Conservation (phyloP, 2,888 invertebrate genomes). For the Chironomus riparius region DNA sequence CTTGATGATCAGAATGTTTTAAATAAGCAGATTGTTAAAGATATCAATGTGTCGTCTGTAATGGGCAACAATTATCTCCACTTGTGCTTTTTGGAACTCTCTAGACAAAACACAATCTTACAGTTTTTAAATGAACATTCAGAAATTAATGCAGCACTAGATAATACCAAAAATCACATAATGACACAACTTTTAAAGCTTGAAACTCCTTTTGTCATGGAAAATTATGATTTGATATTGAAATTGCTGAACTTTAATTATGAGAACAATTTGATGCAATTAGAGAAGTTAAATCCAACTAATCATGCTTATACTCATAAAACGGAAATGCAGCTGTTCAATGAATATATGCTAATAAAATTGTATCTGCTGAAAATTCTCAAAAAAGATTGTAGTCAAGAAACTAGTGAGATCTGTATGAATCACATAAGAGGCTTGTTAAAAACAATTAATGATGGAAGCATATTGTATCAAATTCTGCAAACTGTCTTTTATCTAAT, state of each 20-base stretch:
- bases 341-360: not conserved
- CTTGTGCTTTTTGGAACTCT: not conserved
- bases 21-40: too few species aligned
- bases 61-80: not conserved
- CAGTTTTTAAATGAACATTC: not conserved
- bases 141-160: not conserved
- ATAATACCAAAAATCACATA: not conserved
- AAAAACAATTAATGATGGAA: slow-evolving; percentile 13
- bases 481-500: not conserved
- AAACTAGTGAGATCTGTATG: not conserved
- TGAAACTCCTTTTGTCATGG: not conserved
- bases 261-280: not conserved
- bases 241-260: not conserved
- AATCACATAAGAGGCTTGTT: not conserved
- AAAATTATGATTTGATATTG: not conserved
- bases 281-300: not conserved
- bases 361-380: not conserved
- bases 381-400: not conserved
- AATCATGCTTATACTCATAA: not conserved
- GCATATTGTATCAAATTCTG: not conserved
- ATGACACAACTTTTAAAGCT: not conserved
- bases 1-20: too few species aligned
- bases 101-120: not conserved
- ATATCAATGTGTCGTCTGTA: not conserved
- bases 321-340: slow-evolving; percentile 1